Evolutionary conservation across 2,888 invertebrate species (phyloP).

Genomic region (Idaea biselata): DNA sequence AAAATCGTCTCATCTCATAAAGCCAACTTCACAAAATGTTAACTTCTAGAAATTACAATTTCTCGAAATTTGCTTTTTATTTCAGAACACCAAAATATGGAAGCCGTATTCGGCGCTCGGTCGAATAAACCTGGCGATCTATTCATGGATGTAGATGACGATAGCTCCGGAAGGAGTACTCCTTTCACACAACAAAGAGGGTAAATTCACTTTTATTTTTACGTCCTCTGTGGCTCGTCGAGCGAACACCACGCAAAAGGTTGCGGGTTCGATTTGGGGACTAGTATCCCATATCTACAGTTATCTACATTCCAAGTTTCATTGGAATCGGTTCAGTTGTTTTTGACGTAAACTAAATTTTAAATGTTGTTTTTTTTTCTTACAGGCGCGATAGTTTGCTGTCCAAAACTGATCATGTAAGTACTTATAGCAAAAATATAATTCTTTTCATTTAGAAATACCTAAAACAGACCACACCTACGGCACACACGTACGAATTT

Average conservation of each 20-base stretch:
- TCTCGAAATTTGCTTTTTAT: no score
- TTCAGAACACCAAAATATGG: conserved; percentile 52
- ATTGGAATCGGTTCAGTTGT: no score
- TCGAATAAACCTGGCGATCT: conserved; percentile 47
- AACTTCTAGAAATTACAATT: no score
- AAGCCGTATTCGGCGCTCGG: conserved; percentile 44
- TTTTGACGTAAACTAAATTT: not conserved
- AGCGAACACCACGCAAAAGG: no score
- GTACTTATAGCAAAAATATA: conserved; percentile 10
- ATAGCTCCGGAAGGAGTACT: conserved; percentile 58
- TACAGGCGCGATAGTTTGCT: conserved; percentile 60
- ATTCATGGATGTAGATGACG: conserved; percentile 59
- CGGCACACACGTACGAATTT: no score
- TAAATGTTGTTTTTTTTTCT: conserved; percentile 17
- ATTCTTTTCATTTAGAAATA: not conserved
- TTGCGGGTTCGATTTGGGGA: no score
- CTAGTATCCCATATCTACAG: no score
- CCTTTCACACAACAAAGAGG: conserved; percentile 52
- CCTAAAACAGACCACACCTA: no score
- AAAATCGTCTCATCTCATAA: no score
- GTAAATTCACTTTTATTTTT: conserved; percentile 31
- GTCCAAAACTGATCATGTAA: conserved; percentile 57
- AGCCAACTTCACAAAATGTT: no score
- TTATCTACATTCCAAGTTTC: no score
- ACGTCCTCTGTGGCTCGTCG: no score